Evolutionary conservation across 2,888 invertebrate genomes (phyloP), one percentile per base, ranked within the genome.

Genomic region (Hartigia nigra): DNA sequence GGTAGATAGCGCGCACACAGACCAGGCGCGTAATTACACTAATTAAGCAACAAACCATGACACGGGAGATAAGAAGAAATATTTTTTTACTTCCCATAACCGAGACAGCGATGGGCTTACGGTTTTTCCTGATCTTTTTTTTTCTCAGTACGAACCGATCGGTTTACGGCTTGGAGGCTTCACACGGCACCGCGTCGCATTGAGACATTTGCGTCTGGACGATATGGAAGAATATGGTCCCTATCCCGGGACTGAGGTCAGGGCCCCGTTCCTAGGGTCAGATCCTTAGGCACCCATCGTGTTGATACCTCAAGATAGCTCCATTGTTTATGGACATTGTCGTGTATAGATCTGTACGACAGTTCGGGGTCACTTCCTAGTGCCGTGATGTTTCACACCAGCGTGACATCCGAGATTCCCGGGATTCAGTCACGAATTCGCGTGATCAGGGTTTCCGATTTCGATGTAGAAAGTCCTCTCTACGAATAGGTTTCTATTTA

Each of bases 281-380:
- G 87, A 88, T 88, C 84, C 88, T 83, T 83, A 82, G 85, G 82
- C 87, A 84, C 84, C 84, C 86, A 86, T 88, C 88, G 87, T 87
- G 87, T 87, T 87, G 88, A 89, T 89, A 88, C 87, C 88, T 83
- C 84, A 84, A 88, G 88, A 89, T 89, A 89, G 89, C 86, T 86
- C 86, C 89, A 89, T 89, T 89, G 89, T 89, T 89, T 88, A 88
- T 88, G 88, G 88, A 88, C 86, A 88, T 82, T 87, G 86, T 87
- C 87, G 88, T 87, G 86, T 82, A 80, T 85, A 81, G 83, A 86
- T 84, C 83, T 82, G 84, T 78, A 76, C 83, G 88, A 89, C 89
- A 87, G 87, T 89, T 89, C 87, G 87, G 87, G 89, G 89, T 89
- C 89, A 89, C 85, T 89, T 89, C 89, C 89, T 88, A 84, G 87